Evolutionary conservation across 2,888 invertebrate species (phyloP).

Genomic region (Brachyopa scutellaris): DNA sequence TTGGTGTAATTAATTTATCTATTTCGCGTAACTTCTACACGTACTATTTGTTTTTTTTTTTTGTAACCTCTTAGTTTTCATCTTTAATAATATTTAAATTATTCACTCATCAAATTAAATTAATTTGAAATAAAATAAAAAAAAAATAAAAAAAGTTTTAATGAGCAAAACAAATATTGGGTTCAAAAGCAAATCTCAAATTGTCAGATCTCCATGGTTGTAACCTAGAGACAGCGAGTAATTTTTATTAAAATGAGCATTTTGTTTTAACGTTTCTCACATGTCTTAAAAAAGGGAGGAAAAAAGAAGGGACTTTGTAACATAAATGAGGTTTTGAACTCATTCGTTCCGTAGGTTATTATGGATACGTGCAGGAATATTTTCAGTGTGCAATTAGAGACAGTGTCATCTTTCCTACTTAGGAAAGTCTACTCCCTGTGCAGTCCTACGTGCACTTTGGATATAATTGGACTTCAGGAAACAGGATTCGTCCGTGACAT

Average conservation of each 20-base stretch:
- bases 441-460: conserved; percentile 60
- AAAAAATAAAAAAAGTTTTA: too few species aligned
- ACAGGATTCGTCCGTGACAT: conserved; percentile 61
- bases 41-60: too few species aligned
- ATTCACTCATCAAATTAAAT: too few species aligned
- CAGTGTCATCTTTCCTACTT: conserved; percentile 62
- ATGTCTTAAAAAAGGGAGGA: conserved; percentile 15
- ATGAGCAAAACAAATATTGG: too few species aligned
- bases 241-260: conserved; percentile 36
- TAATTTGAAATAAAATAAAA: too few species aligned
- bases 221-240: conserved; percentile 25
- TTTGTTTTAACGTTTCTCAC: conserved; percentile 48
- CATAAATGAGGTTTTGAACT: conserved; percentile 66
- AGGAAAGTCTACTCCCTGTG: conserved; percentile 46
- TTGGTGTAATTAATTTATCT: too few species aligned
- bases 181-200: too few species aligned
- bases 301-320: conserved; percentile 40
- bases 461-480: conserved; percentile 68
- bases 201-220: too few species aligned
- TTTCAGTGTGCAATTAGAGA: conserved; percentile 69
- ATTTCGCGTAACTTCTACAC: too few species aligned
- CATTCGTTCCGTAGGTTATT: conserved; percentile 60
- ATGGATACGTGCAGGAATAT: conserved; percentile 59
- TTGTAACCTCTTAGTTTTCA: too few species aligned
- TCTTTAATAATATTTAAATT: too few species aligned